Percentiles rank a stretch among this genome's conserved stretches.
Conservation (phyloP, 2,797 vertebrate genomes). For the Ptychadena robeensis region DNA sequence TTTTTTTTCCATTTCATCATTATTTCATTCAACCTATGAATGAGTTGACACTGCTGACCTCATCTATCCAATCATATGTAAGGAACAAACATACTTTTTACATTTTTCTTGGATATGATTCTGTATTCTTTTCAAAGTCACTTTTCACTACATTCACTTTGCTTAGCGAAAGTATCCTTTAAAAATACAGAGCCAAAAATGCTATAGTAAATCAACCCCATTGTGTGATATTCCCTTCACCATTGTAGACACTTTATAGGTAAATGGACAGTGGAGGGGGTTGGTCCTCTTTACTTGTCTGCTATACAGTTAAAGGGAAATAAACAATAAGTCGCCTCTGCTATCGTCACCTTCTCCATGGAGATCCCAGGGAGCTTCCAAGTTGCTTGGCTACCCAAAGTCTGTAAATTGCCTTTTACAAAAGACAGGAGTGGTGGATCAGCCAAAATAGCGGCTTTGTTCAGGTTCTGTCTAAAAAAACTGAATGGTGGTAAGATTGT, state of each 20-base stretch:
- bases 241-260: constrained; percentile 30
- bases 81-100: no score
- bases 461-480: constrained; percentile 43
- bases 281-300: constrained; percentile 32
- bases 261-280: constrained; percentile 4
- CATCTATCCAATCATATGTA: no score
- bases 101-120: no score
- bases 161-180: no score
- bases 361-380: constrained; percentile 78
- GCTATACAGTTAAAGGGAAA: constrained; percentile 65
- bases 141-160: no score
- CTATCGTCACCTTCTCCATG: constrained; percentile 81
- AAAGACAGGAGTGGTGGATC: constrained; percentile 56
- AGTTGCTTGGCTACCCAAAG: constrained; percentile 80
- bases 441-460: constrained; percentile 60
- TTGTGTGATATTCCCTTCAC: neutral
- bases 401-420: constrained; percentile 73
- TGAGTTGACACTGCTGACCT: no score
- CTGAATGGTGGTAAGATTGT: neutral
- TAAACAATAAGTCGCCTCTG: constrained; percentile 73
- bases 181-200: no score
- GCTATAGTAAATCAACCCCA: no score
- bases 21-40: no score
- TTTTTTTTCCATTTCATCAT: no score
- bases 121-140: no score